Base-by-base conservation (phyloP, 1,140 invertebrate species). In the Zaprionus ornatus region DNA sequence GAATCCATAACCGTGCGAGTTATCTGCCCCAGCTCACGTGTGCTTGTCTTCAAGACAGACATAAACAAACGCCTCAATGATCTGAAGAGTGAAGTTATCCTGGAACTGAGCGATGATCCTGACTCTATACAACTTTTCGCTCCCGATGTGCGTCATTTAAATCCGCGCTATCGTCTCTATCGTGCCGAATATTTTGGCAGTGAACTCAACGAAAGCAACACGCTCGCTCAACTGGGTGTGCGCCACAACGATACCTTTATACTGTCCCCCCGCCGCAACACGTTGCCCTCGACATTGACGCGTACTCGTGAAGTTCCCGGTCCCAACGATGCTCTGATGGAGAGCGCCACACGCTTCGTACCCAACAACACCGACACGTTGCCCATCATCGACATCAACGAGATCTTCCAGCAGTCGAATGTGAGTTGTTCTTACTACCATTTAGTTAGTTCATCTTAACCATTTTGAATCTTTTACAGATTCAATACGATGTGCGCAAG, bases 401-500 rank as follows among this genome's bases (percentile, higher is more conserved):
- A 92, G 67, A 91, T 92, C 37, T 92, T 92, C 60, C 86, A 92
- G 68, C 92, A 92, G 69, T 91, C 91, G 12, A 92, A 92, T 64
- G 92, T 92, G 37, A 88, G 87, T 68, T 3, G 6, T 1, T 27
- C 6, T n/a, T 25, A 0, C 0, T 23, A 35, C 15, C 0, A 9
- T 40, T 25, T 17, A 12, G 6, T 12, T 60, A 40, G 1, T 17
- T 57, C 23, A 64, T 32, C 13, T 32, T 0, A 12, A 4, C 12
- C 9, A 7, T 13, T 21, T 15, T 60, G 1, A 45, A 17, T 7
- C 4, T 6, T 67, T 79, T 59, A 0, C 40, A 92, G 91, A 77
- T 92, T 13, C 92, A 93, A 74, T 91, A 92, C 56, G 92, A 93
- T 83, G 91, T 93, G 12, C 79, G 92, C 10, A 92, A 93, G 63